Base-by-base conservation (phyloP, 2,888 invertebrate genomes). In the Eurois occulta region DNA sequence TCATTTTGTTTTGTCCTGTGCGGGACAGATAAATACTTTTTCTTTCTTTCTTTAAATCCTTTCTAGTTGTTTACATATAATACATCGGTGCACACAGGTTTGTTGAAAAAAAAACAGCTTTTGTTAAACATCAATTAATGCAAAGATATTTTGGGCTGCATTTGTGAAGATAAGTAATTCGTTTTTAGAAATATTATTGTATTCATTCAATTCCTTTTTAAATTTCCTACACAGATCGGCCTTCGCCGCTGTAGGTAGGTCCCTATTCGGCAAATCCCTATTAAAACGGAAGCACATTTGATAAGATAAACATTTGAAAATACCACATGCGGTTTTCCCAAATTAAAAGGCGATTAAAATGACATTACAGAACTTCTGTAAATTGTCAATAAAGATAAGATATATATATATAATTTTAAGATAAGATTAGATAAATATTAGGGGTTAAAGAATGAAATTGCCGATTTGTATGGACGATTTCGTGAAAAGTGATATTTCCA, bases 281-380 rank as follows among this genome's bases (percentile, higher is more conserved):
- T n/a, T 52, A 24, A 52, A 77, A 78, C 13, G 21, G 2, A 58
- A 78, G 35, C 24, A 62, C 4, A 41, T 11, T 43, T n/a, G 10
- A 28, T 48, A 24, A 10, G 10, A 28, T 48, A 24, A 10, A 1
- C 2, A 41, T 43, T 77, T 24, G 3, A 75, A 55, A 43, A 52
- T 35, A 35, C 13, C 32, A 18, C 28, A 52, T 46, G 58, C 16
- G 83, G 58, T 60, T 83, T 66, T 41, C 18, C 21, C 43, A 62
- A 58, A 83, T 79, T 52, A 67, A 60, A 83, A 76, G 2, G 16
- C 58, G 35, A 77, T 79, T 60, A 66, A 48, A 77, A 43, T 41
- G 0, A 28, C 21, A 60, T 78, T 41, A 60, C 10, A 35, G 18
- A 60, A 24, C 11, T 18, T 41, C 6, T 48, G 32, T 62, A 48